Conservation (phyloP, 64 coral and sea anemone species). For the Stichodactyla helianthus region DNA sequence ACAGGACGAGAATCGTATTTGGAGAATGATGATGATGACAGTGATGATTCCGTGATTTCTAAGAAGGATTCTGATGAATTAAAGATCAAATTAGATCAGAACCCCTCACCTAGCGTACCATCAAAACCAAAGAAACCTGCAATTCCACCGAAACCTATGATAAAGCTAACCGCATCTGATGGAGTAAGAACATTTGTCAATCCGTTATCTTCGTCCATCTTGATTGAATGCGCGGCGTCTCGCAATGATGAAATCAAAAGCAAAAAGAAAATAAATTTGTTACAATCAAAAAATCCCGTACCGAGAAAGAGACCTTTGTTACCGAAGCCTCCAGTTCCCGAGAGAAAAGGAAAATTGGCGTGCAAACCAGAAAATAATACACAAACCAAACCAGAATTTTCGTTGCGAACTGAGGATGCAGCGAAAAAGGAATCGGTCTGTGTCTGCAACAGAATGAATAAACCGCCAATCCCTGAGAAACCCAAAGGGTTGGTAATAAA, state of each 20-base stretch:
- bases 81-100: not conserved
- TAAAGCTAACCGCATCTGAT: not conserved
- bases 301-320: not conserved
- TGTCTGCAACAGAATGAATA: not conserved
- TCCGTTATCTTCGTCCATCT: not conserved
- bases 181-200: not conserved
- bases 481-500: not conserved
- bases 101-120: not conserved
- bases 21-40: not conserved
- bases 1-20: not conserved
- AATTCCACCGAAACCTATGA: not conserved
- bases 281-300: not conserved
- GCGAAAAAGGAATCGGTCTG: not conserved
- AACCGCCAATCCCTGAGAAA: conserved; percentile 3
- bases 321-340: not conserved
- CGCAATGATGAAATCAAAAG: not conserved
- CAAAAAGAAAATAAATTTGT: not conserved
- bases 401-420: not conserved
- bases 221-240: not conserved
- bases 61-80: not conserved
- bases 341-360: not conserved
- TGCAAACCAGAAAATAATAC: not conserved
- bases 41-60: not conserved
- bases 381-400: not conserved
- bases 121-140: not conserved